These are phyloP conservation scores for Paraescarpia echinospica DNA, from an alignment of 1,140 invertebrate species.

Conservation along the genomic window DNA sequence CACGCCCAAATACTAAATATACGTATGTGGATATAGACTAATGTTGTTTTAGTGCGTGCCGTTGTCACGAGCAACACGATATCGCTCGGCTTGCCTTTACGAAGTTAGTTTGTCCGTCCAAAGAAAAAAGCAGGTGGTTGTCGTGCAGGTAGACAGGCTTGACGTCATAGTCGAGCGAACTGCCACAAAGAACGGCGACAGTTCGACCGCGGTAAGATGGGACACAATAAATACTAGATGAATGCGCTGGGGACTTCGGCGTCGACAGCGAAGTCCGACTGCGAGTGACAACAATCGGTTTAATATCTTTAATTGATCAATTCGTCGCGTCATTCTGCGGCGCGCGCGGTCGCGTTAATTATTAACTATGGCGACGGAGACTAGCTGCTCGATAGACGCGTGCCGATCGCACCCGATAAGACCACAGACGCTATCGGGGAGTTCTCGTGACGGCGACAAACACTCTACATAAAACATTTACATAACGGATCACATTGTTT, in stretches of 20 bases:
- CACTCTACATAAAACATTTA: background rate
- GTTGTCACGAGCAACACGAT: background rate
- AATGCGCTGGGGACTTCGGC: background rate
- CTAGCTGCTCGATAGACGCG: background rate
- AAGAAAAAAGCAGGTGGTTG: background rate
- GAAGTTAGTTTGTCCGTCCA: background rate
- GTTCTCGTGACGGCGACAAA: background rate
- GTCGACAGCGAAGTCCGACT: background rate
- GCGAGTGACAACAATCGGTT: slow-evolving; percentile 3
- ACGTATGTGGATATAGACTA: background rate
- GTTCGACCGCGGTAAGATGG: background rate
- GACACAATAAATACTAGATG: background rate
- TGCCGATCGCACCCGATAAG: background rate
- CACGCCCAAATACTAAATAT: background rate
- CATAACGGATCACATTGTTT: background rate
- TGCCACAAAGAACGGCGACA: background rate
- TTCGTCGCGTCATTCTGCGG: background rate
- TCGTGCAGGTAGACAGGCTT: background rate
- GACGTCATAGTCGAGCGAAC: background rate
- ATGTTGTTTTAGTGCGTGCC: background rate
- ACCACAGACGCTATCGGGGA: background rate
- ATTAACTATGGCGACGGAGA: background rate
- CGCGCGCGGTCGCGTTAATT: background rate
- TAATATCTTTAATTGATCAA: slow-evolving; percentile 7
- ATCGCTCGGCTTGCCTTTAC: background rate